Evolutionary conservation across 2,888 invertebrate species (phyloP), one percentile per base, ranked within the genome.

Genomic region (Drosophila prostipennis): DNA sequence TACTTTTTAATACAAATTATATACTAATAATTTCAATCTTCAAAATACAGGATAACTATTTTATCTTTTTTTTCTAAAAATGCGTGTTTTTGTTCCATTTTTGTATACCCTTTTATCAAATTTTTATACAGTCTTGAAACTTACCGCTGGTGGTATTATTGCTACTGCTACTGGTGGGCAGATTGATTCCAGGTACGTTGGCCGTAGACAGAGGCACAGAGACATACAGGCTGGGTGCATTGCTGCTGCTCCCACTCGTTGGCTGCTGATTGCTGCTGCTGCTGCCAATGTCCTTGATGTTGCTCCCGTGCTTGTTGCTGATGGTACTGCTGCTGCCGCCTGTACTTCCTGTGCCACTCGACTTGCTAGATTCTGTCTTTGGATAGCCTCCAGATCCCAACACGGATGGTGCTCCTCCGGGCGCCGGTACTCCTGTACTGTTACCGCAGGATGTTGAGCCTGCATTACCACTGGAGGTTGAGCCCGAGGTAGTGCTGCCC

Each of bases 181-280:
- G 81, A 88, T 89, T 92, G 60, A 92, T 89, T 74, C 92, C 92
- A 91, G 92, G 92, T 91, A 92, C 91, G 89, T 91, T 91, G 58
- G 92, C 92, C 53, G 91, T 91, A 67, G 93, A 93, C 72, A 95
- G 90, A 72, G 95, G 95, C 75, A 95, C 94, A 26, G 94, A 94
- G 19, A 95, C 95, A 54, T 94, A 94, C 76, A 95, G 93, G 90
- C 93, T 93, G 36, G 92, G 92, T 32, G 93, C 92, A 82, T 83
- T 76, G 72, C 78, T 55, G 45, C 54, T 56, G 53, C 54, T 76
- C 70, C 78, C 74, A 42, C 43, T 51, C n/a, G 72, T 36, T 19
- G 72, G 7, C 29, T 48, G 67, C n/a, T 68, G 51, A 8, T 72
- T 64, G 53, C 64, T 71, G 67, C 52, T 72, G 67, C 52, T 71